Conservation (phyloP, 2,888 invertebrate species). For the Lithophane socia region DNA sequence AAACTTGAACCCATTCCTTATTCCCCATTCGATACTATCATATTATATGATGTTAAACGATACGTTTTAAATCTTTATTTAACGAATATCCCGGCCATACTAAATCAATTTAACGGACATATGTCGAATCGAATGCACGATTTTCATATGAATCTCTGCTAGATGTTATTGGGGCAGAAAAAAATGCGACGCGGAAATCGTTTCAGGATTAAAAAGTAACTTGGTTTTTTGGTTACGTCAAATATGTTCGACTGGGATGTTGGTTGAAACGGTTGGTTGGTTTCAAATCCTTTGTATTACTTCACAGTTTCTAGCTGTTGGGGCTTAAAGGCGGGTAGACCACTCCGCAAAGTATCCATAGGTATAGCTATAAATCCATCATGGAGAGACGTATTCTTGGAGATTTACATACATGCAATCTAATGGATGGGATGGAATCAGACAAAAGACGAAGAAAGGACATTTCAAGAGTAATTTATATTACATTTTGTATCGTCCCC, state of each 20-base stretch:
- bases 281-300: background rate
- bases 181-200: slow-evolving; percentile 42
- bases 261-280: background rate
- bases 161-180: slow-evolving; percentile 36
- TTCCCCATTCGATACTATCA: slow-evolving; percentile 3
- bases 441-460: background rate
- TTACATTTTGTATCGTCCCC: background rate
- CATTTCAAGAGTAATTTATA: background rate
- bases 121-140: slow-evolving; percentile 23
- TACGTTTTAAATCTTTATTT: slow-evolving; percentile 55
- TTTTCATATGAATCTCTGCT: slow-evolving; percentile 40
- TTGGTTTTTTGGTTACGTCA: slow-evolving; percentile 21
- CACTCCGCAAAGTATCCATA: background rate
- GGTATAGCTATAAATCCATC: background rate
- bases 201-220: slow-evolving; percentile 40
- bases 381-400: background rate
- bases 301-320: background rate
- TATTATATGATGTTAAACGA: background rate
- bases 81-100: slow-evolving; percentile 33
- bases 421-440: background rate
- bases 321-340: background rate
- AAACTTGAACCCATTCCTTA: slow-evolving; percentile 40
- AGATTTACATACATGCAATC: background rate
- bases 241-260: slow-evolving; percentile 1
- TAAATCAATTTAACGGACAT: slow-evolving; percentile 45